These are phyloP conservation scores for Tortrix viridana DNA, from an alignment of 2,888 invertebrate genomes.

Conservation along the genomic window DNA sequence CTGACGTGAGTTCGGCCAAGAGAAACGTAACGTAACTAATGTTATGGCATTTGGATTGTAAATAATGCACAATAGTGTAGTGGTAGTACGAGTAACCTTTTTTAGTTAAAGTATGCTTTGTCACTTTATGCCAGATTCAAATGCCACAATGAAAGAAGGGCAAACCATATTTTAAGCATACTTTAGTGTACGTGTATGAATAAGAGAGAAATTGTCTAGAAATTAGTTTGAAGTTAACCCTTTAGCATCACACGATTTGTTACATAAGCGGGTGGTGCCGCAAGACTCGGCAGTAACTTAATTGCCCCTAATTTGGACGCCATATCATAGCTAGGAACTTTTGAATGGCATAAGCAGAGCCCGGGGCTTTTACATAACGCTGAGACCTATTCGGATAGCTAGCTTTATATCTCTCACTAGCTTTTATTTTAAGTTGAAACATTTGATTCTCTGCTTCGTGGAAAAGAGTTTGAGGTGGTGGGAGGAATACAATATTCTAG, in stretches of 20 bases:
- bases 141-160: too few relatives aligned
- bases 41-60: background rate
- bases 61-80: constrained; percentile 4
- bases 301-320: constrained; percentile 13
- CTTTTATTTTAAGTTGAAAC: background rate
- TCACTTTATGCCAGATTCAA: too few relatives aligned
- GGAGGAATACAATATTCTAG: too few relatives aligned
- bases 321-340: constrained; percentile 18
- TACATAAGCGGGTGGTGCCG: constrained; percentile 11
- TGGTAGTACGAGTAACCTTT: too few relatives aligned
- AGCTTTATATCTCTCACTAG: background rate
- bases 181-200: too few relatives aligned
- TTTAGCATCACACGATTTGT: background rate
- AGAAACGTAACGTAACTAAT: too few relatives aligned
- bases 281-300: constrained; percentile 15
- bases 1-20: background rate
- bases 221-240: too few relatives aligned
- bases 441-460: background rate
- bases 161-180: too few relatives aligned
- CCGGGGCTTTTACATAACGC: constrained; percentile 6
- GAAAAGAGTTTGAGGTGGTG: too few relatives aligned
- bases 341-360: constrained; percentile 13
- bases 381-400: background rate
- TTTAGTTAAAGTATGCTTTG: constrained; percentile 3
- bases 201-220: too few relatives aligned